phyloP scores from a whole-genome alignment of 2,888 invertebrate species.

The Dendrolimus pini region DNA sequence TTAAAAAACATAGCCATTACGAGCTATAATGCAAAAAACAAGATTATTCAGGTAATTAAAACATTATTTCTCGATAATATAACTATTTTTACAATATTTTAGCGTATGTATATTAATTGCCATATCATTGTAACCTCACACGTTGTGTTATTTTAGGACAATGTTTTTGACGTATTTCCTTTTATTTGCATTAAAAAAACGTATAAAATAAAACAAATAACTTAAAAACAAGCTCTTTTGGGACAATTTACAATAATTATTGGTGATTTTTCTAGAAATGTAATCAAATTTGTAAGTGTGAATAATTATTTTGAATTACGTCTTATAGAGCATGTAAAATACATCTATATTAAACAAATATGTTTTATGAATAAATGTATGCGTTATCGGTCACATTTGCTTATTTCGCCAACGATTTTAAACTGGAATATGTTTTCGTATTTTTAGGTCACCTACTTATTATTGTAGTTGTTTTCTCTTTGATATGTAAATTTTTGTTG shows the following conservation, averaged over 20 bases:
- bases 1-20: slow-evolving; percentile 52
- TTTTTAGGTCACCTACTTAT: neutral
- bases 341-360: neutral
- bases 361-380: neutral
- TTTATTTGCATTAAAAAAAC: neutral
- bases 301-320: neutral
- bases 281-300: neutral
- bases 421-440: no score
- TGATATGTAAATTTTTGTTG: neutral
- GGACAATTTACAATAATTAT: neutral
- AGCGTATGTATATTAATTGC: slow-evolving; percentile 25
- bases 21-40: slow-evolving; percentile 73
- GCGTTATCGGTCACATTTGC: neutral
- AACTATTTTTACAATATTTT: neutral
- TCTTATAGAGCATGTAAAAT: neutral
- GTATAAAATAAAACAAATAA: neutral
- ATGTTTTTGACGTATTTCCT: neutral
- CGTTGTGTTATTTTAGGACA: slow-evolving; percentile 17
- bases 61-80: slow-evolving; percentile 5
- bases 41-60: slow-evolving; percentile 56
- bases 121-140: slow-evolving; percentile 56
- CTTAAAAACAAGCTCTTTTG: no score
- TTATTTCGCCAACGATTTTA: no score
- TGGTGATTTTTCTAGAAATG: neutral
- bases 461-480: neutral